Evolutionary conservation across 2,113 vertebrate species (phyloP).

Genomic region (Phoenicopterus ruber): DNA sequence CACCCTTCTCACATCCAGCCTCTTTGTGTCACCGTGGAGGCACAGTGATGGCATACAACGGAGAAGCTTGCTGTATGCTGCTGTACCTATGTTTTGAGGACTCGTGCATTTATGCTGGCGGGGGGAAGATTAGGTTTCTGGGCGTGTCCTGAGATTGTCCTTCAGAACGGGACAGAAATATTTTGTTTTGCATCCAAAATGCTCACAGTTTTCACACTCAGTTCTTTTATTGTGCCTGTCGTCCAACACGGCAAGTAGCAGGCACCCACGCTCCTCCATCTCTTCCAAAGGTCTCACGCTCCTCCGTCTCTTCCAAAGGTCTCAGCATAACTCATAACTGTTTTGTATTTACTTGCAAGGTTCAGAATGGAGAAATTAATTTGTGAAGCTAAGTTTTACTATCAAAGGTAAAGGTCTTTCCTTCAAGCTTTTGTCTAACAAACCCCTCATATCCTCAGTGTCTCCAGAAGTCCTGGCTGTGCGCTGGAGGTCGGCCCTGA

Average conservation of each 20-base stretch:
- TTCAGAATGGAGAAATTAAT: not conserved
- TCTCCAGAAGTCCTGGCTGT: not conserved
- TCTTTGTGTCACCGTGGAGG: not conserved
- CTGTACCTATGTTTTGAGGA: not conserved
- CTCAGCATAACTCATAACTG: not conserved
- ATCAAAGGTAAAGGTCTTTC: not conserved
- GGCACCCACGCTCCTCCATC: not conserved
- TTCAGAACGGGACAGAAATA: not conserved
- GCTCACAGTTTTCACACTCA: not conserved
- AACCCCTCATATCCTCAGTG: not conserved
- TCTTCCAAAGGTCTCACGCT: not conserved
- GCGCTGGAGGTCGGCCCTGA: rapidly evolving
- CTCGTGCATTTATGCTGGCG: not conserved
- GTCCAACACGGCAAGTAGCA: not conserved
- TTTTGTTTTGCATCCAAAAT: not conserved
- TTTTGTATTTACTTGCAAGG: not conserved
- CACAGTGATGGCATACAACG: not conserved
- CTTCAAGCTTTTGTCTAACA: not conserved
- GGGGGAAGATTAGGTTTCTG: not conserved
- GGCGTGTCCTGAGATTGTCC: not conserved
- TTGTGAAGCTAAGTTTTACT: not conserved
- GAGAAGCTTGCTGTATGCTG: not conserved
- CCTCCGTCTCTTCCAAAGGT: not conserved
- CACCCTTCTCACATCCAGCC: not conserved
- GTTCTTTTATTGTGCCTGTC: not conserved